phyloP scores from a whole-genome alignment of 2,113 vertebrate species.

The Propithecus coquereli region DNA sequence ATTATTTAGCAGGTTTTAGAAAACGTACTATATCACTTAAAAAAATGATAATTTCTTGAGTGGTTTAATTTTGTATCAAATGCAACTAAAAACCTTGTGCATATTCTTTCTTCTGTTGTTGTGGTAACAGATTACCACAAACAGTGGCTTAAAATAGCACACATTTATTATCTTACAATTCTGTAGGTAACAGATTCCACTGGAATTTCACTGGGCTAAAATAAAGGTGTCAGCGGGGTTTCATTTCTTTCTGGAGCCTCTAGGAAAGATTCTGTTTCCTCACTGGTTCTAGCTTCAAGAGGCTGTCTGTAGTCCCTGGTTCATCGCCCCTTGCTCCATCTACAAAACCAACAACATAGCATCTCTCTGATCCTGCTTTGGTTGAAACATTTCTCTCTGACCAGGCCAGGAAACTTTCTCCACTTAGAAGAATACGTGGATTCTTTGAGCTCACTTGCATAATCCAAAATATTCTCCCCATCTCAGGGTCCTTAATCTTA shows the following conservation, averaged over 20 bases:
- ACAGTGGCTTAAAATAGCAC: neutral
- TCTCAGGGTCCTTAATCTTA: neutral
- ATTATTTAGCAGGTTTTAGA: slow-evolving; percentile 22
- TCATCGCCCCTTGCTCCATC: neutral
- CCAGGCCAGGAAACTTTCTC: neutral
- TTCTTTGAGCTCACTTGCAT: neutral
- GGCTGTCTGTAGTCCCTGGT: neutral
- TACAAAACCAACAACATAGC: neutral
- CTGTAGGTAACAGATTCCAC: neutral
- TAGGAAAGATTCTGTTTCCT: neutral
- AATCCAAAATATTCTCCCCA: neutral
- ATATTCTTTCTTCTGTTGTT: neutral
- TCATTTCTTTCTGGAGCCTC: neutral
- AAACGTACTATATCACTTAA: neutral
- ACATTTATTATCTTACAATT: neutral
- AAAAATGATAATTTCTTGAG: neutral
- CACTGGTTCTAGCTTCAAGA: neutral
- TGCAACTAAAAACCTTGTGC: neutral
- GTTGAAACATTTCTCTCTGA: neutral
- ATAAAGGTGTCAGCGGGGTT: neutral
- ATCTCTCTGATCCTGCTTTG: neutral
- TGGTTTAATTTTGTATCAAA: neutral
- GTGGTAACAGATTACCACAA: neutral
- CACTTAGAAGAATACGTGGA: neutral
- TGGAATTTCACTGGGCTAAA: neutral